Evolutionary conservation across 1,140 invertebrate species (phyloP).

Genomic region (Diachasma alloeum): DNA sequence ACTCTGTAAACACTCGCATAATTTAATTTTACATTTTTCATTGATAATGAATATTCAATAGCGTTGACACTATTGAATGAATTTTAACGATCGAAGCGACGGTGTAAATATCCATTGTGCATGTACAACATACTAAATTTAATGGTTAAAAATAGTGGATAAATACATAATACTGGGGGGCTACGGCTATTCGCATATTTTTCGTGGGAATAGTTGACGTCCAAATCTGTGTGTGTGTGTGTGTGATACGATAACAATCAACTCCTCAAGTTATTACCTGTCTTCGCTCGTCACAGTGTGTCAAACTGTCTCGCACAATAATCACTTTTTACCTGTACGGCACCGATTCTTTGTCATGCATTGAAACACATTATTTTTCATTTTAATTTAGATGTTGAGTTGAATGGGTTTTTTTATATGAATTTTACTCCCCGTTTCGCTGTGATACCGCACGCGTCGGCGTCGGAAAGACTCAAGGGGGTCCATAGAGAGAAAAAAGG

Average conservation of each 20-base stretch:
- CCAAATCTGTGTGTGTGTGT: not conserved
- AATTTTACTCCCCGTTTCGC: not conserved
- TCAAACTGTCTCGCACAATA: not conserved
- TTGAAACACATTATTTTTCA: not conserved
- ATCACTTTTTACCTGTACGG: not conserved
- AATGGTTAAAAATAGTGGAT: not conserved
- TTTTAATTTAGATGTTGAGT: not conserved
- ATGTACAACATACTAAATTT: not conserved
- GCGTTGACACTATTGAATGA: not conserved
- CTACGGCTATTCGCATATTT: not conserved
- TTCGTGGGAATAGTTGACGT: not conserved
- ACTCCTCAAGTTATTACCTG: not conserved
- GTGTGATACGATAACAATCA: conserved; percentile 2
- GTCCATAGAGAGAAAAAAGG: not conserved
- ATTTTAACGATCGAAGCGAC: not conserved
- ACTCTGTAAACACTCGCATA: not conserved
- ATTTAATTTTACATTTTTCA: not conserved
- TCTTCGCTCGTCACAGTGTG: not conserved
- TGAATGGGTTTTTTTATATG: not conserved
- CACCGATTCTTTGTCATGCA: not conserved
- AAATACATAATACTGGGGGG: not conserved
- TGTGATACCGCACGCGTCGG: not conserved
- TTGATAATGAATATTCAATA: not conserved
- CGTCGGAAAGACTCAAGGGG: not conserved
- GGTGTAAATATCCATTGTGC: not conserved